Evolutionary conservation across 1,140 invertebrate genomes (phyloP), one percentile per base, ranked within the genome.

Genomic region (Drosophila neocordata): DNA sequence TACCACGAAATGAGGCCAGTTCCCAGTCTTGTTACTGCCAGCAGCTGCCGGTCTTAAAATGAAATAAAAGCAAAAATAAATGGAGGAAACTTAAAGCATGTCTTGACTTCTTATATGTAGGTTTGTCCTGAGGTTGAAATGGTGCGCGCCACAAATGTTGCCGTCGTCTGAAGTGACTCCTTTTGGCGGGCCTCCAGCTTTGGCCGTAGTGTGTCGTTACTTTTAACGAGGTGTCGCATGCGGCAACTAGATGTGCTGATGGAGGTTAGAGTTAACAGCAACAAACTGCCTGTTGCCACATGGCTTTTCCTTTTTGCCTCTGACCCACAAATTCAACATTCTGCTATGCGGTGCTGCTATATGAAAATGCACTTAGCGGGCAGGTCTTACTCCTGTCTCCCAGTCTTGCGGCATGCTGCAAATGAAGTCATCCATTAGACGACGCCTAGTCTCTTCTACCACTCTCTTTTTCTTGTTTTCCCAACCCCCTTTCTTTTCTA

Each of bases 371-470:
- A 88, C 83, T 87, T 87, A 87, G 79, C 57, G 53, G 55, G 38
- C 2, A 65, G 73, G 41, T 56, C 79, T 55, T 68, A 68, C 58
- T 41, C 52, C 55, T 15, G 15, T 13, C 12, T 20, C 62, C 51
- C 59, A 13, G 31, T 58, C n/a, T n/a, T 74, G 74, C 65, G 70
- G 78, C 78, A 84, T 84, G 77, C 82, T 87, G 75, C 83, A 87
- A 87, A 87, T 87, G 83, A 87, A 87, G 83, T 88, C 83, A 87
- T 88, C 83, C 83, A 87, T 87, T 87, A 88, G 83, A 80, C 59
- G 48, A 66, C 71, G 79, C 75, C 71, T 60, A 70, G 67, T 82
- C 52, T 55, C 20, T 31, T 7, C n/a, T 31, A 37, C 13, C 4
- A 34, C 63, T 7, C 22, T 56, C 35, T 18, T 31, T 6, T 31